Percentiles rank a stretch among this genome's conserved stretches.
Conservation (phyloP, 2,888 invertebrate genomes). For the Prosopocoilus inquinatus region DNA sequence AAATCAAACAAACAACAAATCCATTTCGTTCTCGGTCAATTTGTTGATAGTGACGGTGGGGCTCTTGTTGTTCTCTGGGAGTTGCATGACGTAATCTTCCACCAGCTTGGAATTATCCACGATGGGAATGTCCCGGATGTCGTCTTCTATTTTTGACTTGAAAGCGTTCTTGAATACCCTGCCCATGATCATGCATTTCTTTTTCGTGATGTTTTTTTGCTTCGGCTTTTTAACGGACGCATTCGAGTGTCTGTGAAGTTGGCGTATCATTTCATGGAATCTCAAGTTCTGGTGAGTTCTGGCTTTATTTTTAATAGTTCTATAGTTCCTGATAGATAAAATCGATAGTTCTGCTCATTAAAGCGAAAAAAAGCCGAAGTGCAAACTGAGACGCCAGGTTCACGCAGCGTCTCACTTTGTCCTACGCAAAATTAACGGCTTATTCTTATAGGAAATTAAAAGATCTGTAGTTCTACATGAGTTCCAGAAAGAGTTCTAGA, state of each 20-base stretch:
- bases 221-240: constrained; percentile 36
- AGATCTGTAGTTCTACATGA: no score
- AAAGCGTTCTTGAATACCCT: constrained; percentile 71
- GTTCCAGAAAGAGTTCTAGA: no score
- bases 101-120: constrained; percentile 44
- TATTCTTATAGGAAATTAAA: no score
- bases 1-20: constrained; percentile 45
- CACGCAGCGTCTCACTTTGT: no score
- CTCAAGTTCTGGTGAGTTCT: no score
- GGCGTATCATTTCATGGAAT: no score
- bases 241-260: constrained; percentile 53
- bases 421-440: no score
- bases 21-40: constrained; percentile 47
- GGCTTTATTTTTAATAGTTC: no score
- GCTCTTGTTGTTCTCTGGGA: constrained; percentile 31
- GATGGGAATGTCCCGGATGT: constrained; percentile 43
- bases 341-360: no score
- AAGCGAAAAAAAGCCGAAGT: no score
- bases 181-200: constrained; percentile 68
- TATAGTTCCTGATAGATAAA: no score
- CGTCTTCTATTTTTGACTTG: constrained; percentile 48
- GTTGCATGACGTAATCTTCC: constrained; percentile 43
- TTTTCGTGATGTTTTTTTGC: constrained; percentile 45
- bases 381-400: no score
- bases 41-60: constrained; percentile 39